Evolutionary conservation across 2,113 vertebrate species (phyloP).

Genomic region (Chaetodon trifascialis): DNA sequence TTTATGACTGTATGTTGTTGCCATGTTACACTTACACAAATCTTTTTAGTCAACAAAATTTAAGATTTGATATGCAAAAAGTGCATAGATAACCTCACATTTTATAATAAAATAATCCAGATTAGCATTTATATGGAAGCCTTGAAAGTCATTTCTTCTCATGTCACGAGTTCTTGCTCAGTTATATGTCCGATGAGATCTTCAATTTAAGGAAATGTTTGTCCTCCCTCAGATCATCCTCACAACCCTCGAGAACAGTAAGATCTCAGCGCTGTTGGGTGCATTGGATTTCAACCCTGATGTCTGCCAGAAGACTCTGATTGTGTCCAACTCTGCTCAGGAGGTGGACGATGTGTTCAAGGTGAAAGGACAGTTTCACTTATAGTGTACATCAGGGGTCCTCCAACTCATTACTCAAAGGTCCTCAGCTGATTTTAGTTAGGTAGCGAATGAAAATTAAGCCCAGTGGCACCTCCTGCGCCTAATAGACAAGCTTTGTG

Average conservation of each 20-base stretch:
- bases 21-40: too few species aligned
- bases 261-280: constrained; percentile 84
- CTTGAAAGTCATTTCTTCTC: not conserved
- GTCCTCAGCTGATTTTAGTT: too few species aligned
- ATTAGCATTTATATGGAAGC: not conserved
- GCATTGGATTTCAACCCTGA: constrained; percentile 83
- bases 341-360: constrained; percentile 90
- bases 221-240: constrained; percentile 82
- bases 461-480: too few species aligned
- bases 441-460: too few species aligned
- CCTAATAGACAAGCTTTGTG: too few species aligned
- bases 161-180: not conserved
- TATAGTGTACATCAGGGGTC: not conserved
- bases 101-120: too few species aligned
- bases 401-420: too few species aligned
- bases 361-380: constrained; percentile 70
- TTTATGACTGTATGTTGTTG: too few species aligned
- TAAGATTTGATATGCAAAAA: not conserved
- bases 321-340: constrained; percentile 84
- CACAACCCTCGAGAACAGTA: constrained; percentile 84
- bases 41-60: not conserved
- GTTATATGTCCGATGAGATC: not conserved
- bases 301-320: constrained; percentile 88
- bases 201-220: not conserved
- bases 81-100: too few species aligned